Evolutionary conservation across 2,888 invertebrate species (phyloP), one percentile per base, ranked within the genome.

Genomic region (Heliconius ismenius): DNA sequence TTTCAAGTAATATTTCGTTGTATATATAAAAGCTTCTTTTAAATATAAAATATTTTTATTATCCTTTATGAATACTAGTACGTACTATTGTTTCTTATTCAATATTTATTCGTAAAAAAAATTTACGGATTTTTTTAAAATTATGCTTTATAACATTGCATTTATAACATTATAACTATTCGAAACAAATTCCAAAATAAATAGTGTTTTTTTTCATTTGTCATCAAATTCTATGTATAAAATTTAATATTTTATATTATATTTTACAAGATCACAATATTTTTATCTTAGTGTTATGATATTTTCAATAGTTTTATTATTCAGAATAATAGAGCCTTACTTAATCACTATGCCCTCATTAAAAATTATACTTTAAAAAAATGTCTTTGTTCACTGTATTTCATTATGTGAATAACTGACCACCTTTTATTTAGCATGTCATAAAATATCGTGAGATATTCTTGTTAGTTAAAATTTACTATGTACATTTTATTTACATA

Each of bases 341-440:
- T 28, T 24, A 63, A 73, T 49, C 15, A 64, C 54, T 36, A 36
- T 36, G 70, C n/a, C 28, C 32, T 70, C 32, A 32, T 65, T 74
- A 54, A 49, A 64, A 64, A 74, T 58, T 49, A 64, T 36, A 54
- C 26, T 39, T 65, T 24, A 74, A 65, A 36, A 58, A 13, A 58
- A 70, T 70, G 58, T 58, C 58, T 70, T 58, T 58, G 54, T 70
- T 70, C 15, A 15, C 58, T 70, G 28, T 32, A 32, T 69, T 69
- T 26, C 28, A 43, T 70, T 70, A 67, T 28, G 32, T 32, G n/a
- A 70, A 54, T 70, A 70, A 32, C 67, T 24, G n/a, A 67, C 18
- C 26, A 24, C 32, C 15, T 62, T 65, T 39, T 9, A 36, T 73
- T 15, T 60, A 18, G 24, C 26, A 4, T 60, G 26, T 62, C 21